phyloP scores from a whole-genome alignment of 2,888 invertebrate genomes.

The Spodoptera picta region DNA sequence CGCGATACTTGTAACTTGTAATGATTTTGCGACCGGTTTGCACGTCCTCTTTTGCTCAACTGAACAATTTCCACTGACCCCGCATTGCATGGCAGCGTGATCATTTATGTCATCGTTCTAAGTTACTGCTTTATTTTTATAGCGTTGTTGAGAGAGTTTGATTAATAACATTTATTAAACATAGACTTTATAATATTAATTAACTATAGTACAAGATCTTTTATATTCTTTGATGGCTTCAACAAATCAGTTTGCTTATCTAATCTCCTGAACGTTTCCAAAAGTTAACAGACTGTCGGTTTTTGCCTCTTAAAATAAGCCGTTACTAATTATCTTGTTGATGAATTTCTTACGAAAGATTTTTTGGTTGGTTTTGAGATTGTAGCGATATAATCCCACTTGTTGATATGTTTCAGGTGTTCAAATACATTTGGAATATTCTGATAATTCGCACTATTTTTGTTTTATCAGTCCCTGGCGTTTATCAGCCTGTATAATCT shows the following conservation, averaged over 20 bases:
- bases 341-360: conserved; percentile 17
- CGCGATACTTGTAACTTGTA: conserved; percentile 28
- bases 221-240: conserved; percentile 3
- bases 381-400: conserved; percentile 5
- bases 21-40: conserved; percentile 61
- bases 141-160: conserved; percentile 13
- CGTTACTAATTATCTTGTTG: conserved; percentile 22
- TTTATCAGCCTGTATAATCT: conserved; percentile 23
- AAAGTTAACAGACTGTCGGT: conserved; percentile 6
- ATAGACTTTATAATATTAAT: neutral
- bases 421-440: conserved; percentile 16
- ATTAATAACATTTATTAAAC: neutral
- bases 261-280: conserved; percentile 36
- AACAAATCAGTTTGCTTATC: conserved; percentile 26
- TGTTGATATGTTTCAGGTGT: conserved; percentile 5
- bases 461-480: conserved; percentile 20
- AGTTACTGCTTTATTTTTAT: conserved; percentile 39
- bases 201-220: neutral
- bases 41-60: conserved; percentile 62
- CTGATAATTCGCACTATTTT: conserved; percentile 1
- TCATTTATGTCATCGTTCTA: conserved; percentile 62
- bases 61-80: conserved; percentile 66
- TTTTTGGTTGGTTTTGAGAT: conserved; percentile 2
- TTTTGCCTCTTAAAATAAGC: conserved; percentile 14
- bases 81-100: conserved; percentile 63